Evolutionary conservation across 2,888 invertebrate species (phyloP), one percentile per base, ranked within the genome.

Genomic region (Drosophila paramelanica): DNA sequence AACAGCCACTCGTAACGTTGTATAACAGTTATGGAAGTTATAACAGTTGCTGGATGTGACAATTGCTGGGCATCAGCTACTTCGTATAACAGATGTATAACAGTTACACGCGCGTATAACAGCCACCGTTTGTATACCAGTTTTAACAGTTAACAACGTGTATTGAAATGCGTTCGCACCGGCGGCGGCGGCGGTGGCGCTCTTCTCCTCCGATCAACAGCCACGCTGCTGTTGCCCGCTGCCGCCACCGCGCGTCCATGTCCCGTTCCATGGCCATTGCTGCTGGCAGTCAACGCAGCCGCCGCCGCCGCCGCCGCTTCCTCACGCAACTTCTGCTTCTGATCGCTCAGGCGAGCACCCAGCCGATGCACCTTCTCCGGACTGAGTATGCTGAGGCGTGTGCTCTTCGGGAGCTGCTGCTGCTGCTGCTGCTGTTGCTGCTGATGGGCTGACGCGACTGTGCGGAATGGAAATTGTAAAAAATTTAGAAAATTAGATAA

Each of bases 291-390:
- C 8, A 72, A 25, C 3, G 77, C 60, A 1, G 45, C 41, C 31
- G 46, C 62, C 3, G 55, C 66, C 17, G 56, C 59, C 17, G 69
- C 59, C 47, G 62, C 65, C 33, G 73, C 69, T 25, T 80, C 84
- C 1, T 79, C 75, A 23, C 86, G 83, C 43, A 75, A n/a, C 62
- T 82, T 88, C 68, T 87, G 90, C 67, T 91, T 91, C 51, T 91
- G 91, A 73, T 91, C 91, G 39, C 73, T 89, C 27, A 92, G 72
- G 14, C 89, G 90, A 2, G 91, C 91, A 53, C 90, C 91, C 25
- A 92, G 70, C 6, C 91, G 89, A 77, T 91, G 91, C 36, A 92
- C 87, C 71, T 89, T 91, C 76, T 92, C 92, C 5, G 92, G 92
- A 67, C 92, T 92, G 57, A 92, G 79, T 52, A 92, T 90, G 47